These are phyloP conservation scores for Synchiropus splendidus DNA, from an alignment of 2,113 vertebrate genomes.

Conservation along the genomic window DNA sequence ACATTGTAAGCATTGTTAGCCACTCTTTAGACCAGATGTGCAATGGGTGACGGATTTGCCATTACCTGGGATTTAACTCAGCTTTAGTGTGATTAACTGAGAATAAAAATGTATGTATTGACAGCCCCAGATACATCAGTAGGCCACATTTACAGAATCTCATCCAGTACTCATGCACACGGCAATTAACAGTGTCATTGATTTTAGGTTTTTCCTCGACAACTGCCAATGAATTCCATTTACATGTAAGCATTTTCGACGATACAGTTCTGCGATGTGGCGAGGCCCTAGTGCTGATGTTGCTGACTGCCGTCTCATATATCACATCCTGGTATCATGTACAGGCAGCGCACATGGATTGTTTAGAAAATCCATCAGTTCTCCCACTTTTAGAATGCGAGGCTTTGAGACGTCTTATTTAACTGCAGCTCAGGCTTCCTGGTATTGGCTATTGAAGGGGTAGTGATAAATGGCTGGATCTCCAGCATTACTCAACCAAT, in stretches of 20 bases:
- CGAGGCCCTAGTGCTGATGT: too few relatives aligned
- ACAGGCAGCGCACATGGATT: conserved; percentile 5
- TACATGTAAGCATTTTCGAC: conserved; percentile 38
- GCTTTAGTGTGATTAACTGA: too few relatives aligned
- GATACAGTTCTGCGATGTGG: conserved; percentile 25
- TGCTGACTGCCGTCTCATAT: conserved; percentile 44
- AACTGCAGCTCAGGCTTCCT: conserved; percentile 3
- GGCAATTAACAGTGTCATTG: conserved; percentile 51
- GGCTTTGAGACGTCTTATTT: too few relatives aligned
- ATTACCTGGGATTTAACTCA: too few relatives aligned
- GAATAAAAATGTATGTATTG: too few relatives aligned
- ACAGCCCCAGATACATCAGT: conserved; percentile 28
- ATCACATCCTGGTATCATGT: not conserved
- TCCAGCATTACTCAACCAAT: conserved; percentile 34
- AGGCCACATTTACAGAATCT: conserved; percentile 17
- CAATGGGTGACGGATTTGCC: too few relatives aligned
- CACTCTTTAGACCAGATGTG: too few relatives aligned
- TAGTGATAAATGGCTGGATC: conserved; percentile 8
- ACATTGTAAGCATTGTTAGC: too few relatives aligned
- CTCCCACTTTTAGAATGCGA: too few relatives aligned
- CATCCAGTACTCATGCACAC: conserved; percentile 10
- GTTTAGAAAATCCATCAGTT: too few relatives aligned
- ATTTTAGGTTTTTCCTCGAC: conserved; percentile 32
- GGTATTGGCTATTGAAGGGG: conserved; percentile 18
- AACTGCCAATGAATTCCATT: conserved; percentile 24